A percentile compares a stretch with the other conserved stretches of the same genome.
Evolutionary conservation across 37 sponge, comb jelly and placozoan genomes (phyloP).

Genomic region (Chondrilla cf. caribensis): DNA sequence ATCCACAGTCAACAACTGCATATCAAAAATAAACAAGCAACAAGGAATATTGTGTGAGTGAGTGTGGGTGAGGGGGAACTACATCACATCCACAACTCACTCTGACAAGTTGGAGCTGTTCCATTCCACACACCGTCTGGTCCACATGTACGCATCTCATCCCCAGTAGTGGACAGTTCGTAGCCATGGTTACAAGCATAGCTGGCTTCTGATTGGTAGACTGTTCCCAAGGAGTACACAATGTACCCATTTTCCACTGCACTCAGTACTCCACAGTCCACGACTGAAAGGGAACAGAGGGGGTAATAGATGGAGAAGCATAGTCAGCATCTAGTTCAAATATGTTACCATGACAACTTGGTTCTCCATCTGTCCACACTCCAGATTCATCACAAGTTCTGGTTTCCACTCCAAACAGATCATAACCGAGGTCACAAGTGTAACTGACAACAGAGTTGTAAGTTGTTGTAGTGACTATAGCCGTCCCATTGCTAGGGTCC

Average conservation of each 20-base stretch:
- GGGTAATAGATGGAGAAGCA: no score
- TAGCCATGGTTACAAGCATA: conserved; percentile 8
- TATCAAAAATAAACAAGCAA: no score
- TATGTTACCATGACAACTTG: background rate
- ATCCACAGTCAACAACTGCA: conserved; percentile 15
- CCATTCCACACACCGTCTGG: background rate
- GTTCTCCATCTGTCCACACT: background rate
- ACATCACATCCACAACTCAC: background rate
- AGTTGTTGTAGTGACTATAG: background rate
- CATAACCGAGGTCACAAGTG: background rate
- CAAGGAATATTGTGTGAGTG: no score
- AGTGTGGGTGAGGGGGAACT: no score
- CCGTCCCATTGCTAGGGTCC: background rate
- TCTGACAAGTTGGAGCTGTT: background rate
- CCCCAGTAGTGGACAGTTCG: background rate
- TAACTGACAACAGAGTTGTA: background rate
- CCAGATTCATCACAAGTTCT: background rate
- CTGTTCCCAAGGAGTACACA: background rate
- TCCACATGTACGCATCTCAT: background rate
- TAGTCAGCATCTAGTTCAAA: no score
- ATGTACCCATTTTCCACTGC: background rate
- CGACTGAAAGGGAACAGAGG: no score
- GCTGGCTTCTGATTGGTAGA: background rate
- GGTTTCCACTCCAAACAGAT: background rate
- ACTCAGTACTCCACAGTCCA: conserved; percentile 5